A percentile compares a stretch with the other conserved stretches of the same genome.
phyloP scores from a whole-genome alignment of 2,888 invertebrate genomes.

The Xestia xanthographa region DNA sequence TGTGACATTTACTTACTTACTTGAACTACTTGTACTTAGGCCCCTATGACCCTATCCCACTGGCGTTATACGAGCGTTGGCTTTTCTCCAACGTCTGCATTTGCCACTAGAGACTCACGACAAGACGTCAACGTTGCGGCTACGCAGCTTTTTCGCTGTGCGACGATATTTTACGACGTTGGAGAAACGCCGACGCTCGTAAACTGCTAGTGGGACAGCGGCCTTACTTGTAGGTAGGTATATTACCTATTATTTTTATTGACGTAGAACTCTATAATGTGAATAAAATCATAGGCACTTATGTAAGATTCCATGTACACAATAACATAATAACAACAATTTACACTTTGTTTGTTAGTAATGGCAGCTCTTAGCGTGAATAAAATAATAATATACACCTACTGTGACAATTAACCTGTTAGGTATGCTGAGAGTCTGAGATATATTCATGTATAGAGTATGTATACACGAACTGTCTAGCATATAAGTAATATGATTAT shows the following conservation, averaged over 20 bases:
- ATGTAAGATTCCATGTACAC: background rate
- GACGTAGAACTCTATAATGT: background rate
- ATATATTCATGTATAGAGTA: background rate
- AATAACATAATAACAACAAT: conserved; percentile 5
- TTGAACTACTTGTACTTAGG: background rate
- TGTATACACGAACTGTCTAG: background rate
- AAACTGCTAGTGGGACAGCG: too few species aligned
- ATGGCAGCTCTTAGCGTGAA: background rate
- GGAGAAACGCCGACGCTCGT: too few species aligned
- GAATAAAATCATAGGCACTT: background rate
- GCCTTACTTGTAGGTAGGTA: background rate
- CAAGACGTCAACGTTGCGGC: too few species aligned
- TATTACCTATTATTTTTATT: conserved; percentile 1
- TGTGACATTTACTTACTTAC: background rate
- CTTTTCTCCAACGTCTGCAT: too few species aligned
- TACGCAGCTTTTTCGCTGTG: too few species aligned
- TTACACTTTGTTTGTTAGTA: background rate
- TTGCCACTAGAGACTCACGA: too few species aligned
- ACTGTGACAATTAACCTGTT: background rate
- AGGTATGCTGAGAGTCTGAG: background rate
- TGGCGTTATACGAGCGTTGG: too few species aligned
- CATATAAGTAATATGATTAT: background rate
- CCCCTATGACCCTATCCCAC: too few species aligned
- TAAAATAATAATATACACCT: background rate
- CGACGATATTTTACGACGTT: too few species aligned